phyloP scores from a whole-genome alignment of 2,797 vertebrate species.

The Acestrorhynchus altus region DNA sequence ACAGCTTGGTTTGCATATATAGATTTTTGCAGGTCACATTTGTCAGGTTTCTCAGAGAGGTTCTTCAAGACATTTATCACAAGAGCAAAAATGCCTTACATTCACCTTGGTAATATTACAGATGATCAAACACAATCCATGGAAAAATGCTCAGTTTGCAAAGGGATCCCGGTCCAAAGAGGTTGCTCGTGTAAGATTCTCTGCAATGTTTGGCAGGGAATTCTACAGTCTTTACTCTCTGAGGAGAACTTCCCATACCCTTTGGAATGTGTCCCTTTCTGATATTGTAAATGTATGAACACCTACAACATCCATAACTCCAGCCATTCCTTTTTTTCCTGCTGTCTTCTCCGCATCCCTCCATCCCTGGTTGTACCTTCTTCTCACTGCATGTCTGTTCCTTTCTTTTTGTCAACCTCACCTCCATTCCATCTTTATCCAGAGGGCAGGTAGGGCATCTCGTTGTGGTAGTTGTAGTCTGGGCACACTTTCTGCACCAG shows the following conservation, averaged over 20 bases:
- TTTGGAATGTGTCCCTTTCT: not conserved
- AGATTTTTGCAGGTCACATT: constrained; percentile 75
- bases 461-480: constrained; percentile 94
- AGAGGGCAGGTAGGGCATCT: constrained; percentile 93
- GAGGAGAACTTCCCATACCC: constrained; percentile 8
- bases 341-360: constrained; percentile 49
- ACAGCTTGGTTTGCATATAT: constrained; percentile 78
- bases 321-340: constrained; percentile 47
- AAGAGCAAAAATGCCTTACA: constrained; percentile 53
- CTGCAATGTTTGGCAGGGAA: constrained; percentile 11
- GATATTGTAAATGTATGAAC: not conserved
- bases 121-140: constrained; percentile 49
- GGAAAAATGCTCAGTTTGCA: constrained; percentile 56
- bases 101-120: constrained; percentile 56
- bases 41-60: constrained; percentile 66
- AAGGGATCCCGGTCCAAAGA: constrained; percentile 56
- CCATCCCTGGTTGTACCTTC: constrained; percentile 25
- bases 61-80: constrained; percentile 55
- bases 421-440: constrained; percentile 77
- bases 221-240: constrained; percentile 14
- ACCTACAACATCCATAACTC: constrained; percentile 11
- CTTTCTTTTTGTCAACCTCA: constrained; percentile 22
- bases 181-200: constrained; percentile 33
- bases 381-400: constrained; percentile 2
- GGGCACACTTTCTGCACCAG: constrained; percentile 98